Base-by-base conservation (phyloP, 2,797 vertebrate species). In the Gorsachius magnificus region DNA sequence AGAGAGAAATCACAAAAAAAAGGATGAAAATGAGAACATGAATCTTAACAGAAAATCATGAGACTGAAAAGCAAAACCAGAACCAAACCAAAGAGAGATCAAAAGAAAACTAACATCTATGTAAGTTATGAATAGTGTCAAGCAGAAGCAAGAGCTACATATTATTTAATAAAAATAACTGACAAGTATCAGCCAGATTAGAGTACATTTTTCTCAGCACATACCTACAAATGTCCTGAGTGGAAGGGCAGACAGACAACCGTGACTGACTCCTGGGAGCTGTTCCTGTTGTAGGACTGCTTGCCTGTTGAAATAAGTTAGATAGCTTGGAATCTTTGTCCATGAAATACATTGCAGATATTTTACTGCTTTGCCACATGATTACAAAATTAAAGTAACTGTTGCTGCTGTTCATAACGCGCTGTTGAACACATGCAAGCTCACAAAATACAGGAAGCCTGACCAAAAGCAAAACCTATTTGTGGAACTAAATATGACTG, bases 151-250 rank as follows among this genome's bases (percentile, higher is more conserved):
- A 86, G 53, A 97, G 58, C 74, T 95, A 93, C n/a, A 22, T 38
- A 81, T 72, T 54, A 82, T 87, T 84, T 72, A 60, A 82, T 8
- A 84, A 61, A 90, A 74, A 72, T 58, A 87, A 61, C 33, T 70
- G 43, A 20, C 22, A 35, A 53, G 33, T 35, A 69, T 38, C 46
- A 93, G 24, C 33, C 51, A 61, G 46, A 93, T 48, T 10, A 83
- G 6, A 81, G 60, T 5, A 56, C 38, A 53, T 38, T 84, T 90
- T 85, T 77, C 70, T 92, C 71, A 74, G 57, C 78, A 97, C 98
- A 87, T 98, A 99, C 99, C 99, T 99, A 98, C 99, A 99, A 96
- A 99, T 99, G 97, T 99, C 99, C 98, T 99, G 99, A 98, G 98
- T 98, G 72, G 99, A 99, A 33, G 98, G 98, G 72, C 98, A 98